A percentile compares a stretch with the other conserved stretches of the same genome.
Conservation (phyloP, 2,113 vertebrate species). For the Aspidoscelis tigris region DNA sequence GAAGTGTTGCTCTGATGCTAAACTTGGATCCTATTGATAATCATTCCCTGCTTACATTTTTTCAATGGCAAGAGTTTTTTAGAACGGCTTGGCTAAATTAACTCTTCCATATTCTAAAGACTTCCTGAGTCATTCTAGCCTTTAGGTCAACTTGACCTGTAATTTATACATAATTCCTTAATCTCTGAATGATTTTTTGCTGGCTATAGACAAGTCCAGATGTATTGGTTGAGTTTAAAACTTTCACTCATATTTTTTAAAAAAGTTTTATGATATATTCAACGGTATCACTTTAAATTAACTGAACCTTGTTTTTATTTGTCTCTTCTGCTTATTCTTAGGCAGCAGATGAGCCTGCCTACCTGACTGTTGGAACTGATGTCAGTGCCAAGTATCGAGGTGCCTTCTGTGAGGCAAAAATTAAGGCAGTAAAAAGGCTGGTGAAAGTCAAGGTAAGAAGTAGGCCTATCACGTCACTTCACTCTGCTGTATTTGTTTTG, state of each 20-base stretch:
- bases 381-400: conserved; percentile 99
- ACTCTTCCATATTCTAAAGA: neutral
- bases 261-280: no score
- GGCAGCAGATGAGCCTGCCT: conserved; percentile 99
- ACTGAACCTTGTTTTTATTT: conserved; percentile 12
- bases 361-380: conserved; percentile 97
- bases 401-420: conserved; percentile 99
- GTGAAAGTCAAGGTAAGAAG: conserved; percentile 95
- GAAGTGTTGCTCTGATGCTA: neutral
- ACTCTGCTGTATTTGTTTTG: neutral
- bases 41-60: no score
- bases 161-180: neutral
- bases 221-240: neutral
- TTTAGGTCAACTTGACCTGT: neutral
- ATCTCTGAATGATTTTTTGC: neutral
- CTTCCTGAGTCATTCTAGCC: neutral
- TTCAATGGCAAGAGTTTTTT: neutral
- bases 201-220: no score
- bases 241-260: neutral
- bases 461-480: neutral
- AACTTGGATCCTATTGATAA: neutral
- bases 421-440: conserved; percentile 97
- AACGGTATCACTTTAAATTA: no score
- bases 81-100: neutral
- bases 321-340: conserved; percentile 55